Evolutionary conservation across 2,797 vertebrate genomes (phyloP).

Genomic region (Poeciliopsis presidionis): DNA sequence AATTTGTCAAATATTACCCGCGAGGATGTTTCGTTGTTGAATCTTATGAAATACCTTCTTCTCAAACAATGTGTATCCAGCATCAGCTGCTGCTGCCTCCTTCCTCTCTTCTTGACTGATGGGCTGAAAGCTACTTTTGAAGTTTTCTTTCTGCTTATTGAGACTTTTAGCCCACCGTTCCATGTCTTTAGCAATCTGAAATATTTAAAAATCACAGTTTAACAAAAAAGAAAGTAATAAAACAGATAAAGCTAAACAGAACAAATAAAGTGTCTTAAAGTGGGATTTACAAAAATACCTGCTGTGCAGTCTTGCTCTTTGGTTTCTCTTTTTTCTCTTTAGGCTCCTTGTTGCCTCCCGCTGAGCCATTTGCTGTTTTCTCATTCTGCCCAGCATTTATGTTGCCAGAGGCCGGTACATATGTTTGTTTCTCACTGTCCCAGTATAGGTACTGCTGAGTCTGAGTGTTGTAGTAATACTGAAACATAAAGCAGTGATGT

Average conservation of each 20-base stretch:
- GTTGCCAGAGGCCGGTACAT: slow-evolving; percentile 85
- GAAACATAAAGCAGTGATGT: slow-evolving; percentile 21
- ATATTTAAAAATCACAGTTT: background rate
- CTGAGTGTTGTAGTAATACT: slow-evolving; percentile 99
- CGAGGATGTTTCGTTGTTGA: background rate
- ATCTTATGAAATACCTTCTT: slow-evolving; percentile 88
- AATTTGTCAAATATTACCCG: too few species aligned
- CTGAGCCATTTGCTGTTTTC: slow-evolving; percentile 42
- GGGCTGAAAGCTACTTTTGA: slow-evolving; percentile 94
- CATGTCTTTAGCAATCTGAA: slow-evolving; percentile 99
- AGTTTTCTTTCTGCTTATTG: slow-evolving; percentile 99
- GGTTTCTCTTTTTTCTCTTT: slow-evolving; percentile 98
- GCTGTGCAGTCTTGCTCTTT: slow-evolving; percentile 98
- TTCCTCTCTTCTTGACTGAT: slow-evolving; percentile 92
- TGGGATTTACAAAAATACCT: slow-evolving; percentile 76
- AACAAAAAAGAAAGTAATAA: background rate
- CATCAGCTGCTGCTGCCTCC: slow-evolving; percentile 95
- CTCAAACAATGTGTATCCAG: slow-evolving; percentile 95
- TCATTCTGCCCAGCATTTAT: slow-evolving; percentile 58
- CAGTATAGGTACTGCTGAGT: slow-evolving; percentile 99
- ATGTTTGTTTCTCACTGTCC: slow-evolving; percentile 95
- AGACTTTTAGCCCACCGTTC: slow-evolving; percentile 99
- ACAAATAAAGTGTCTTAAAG: background rate
- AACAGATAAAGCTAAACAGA: background rate
- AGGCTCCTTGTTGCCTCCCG: slow-evolving; percentile 80